Percentiles rank a stretch among this genome's conserved stretches.
Conservation (phyloP, 2,888 invertebrate genomes). For the Pyrrhia umbra region DNA sequence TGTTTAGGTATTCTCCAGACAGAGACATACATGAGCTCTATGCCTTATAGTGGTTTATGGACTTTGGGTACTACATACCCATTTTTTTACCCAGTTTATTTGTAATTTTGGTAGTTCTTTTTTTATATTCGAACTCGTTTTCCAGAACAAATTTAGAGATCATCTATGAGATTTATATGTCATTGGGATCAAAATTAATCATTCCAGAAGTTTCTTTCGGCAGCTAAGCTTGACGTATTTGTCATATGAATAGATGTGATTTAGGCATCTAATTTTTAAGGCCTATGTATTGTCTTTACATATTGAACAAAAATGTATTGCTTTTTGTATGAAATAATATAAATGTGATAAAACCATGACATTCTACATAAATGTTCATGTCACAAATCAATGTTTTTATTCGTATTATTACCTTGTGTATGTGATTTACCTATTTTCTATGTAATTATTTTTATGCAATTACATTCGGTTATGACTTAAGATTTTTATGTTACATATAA, state of each 20-base stretch:
- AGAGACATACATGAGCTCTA: slow-evolving; percentile 22
- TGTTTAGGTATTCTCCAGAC: slow-evolving; percentile 30
- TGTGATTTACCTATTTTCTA: slow-evolving; percentile 55
- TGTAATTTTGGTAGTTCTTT: slow-evolving; percentile 5
- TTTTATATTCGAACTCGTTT: slow-evolving; percentile 7
- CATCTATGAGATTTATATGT: slow-evolving; percentile 21
- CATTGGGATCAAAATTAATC: slow-evolving; percentile 65
- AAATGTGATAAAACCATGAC: slow-evolving; percentile 70
- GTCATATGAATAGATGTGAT: slow-evolving; percentile 29
- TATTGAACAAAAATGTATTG: slow-evolving; percentile 35
- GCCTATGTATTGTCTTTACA: slow-evolving; percentile 48
- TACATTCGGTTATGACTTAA: slow-evolving; percentile 66
- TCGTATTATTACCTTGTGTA: slow-evolving; percentile 57
- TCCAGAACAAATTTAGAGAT: slow-evolving; percentile 8
- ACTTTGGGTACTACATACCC: slow-evolving; percentile 1
- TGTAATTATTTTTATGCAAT: slow-evolving; percentile 67
- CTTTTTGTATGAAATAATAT: slow-evolving; percentile 41
- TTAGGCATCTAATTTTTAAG: slow-evolving; percentile 45
- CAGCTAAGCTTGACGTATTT: slow-evolving; percentile 53
- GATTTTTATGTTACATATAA: slow-evolving; percentile 47
- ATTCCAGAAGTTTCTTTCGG: slow-evolving; percentile 60
- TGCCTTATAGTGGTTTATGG: slow-evolving; percentile 13
- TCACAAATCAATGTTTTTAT: slow-evolving; percentile 64
- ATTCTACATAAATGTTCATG: slow-evolving; percentile 59
- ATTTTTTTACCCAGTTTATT: slow-evolving; percentile 15